Percentiles rank a stretch among this genome's conserved stretches.
These are phyloP conservation scores for Diarsia rubi DNA, from an alignment of 2,888 invertebrate species.

Conservation along the genomic window DNA sequence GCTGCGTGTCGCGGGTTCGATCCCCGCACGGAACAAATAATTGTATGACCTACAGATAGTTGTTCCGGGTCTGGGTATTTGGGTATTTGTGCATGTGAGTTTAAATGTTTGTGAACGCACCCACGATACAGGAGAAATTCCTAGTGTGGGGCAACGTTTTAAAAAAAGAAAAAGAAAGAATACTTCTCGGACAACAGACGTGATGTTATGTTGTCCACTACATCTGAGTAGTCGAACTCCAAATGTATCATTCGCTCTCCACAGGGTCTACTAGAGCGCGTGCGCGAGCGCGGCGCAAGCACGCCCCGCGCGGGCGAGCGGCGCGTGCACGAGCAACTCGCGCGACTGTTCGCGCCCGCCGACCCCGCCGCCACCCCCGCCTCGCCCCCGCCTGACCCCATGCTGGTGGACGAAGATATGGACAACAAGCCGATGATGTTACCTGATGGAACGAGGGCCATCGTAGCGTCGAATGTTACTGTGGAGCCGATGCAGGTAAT, in stretches of 20 bases:
- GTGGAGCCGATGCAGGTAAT: constrained; percentile 83
- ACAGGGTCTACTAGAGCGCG: constrained; percentile 93
- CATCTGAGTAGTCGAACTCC: background rate
- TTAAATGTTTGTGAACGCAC: no score
- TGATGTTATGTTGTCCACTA: background rate
- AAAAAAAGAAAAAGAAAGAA: no score
- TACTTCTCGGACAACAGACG: background rate
- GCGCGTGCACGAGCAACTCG: constrained; percentile 94
- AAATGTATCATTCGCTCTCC: background rate
- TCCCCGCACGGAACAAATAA: no score
- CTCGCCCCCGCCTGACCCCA: constrained; percentile 50
- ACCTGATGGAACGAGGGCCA: constrained; percentile 43
- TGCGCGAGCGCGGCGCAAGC: constrained; percentile 93
- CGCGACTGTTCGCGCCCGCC: constrained; percentile 83
- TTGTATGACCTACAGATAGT: no score
- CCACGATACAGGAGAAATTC: no score
- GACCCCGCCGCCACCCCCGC: constrained; percentile 53
- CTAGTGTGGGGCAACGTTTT: no score
- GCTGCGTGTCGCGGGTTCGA: no score
- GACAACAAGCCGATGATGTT: constrained; percentile 28
- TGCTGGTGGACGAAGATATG: constrained; percentile 65
- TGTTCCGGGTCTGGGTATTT: no score
- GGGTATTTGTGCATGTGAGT: no score
- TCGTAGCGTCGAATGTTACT: constrained; percentile 72
- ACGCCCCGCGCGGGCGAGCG: constrained; percentile 92